These are phyloP conservation scores for Pedicia rivosa DNA, from an alignment of 2,888 invertebrate species.

Conservation along the genomic window DNA sequence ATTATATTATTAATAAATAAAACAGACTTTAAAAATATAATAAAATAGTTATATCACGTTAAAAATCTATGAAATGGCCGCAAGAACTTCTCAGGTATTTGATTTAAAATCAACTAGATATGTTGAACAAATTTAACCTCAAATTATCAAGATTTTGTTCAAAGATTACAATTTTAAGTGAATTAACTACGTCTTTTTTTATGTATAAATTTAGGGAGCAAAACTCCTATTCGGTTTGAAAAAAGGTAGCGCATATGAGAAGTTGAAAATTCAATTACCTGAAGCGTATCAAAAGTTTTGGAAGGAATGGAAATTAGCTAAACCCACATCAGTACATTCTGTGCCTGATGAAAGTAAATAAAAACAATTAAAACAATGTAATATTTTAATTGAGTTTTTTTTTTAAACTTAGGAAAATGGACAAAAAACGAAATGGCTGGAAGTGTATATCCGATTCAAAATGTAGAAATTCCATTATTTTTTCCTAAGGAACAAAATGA, in stretches of 20 bases:
- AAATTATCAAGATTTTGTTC: too few species aligned
- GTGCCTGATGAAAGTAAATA: constrained; percentile 43
- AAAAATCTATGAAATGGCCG: neutral
- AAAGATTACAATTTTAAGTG: too few species aligned
- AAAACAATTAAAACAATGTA: neutral
- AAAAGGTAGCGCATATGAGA: constrained; percentile 39
- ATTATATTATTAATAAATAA: too few species aligned
- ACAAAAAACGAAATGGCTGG: constrained; percentile 55
- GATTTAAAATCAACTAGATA: too few species aligned
- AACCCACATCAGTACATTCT: constrained; percentile 48
- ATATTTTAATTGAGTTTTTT: neutral
- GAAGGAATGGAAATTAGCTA: constrained; percentile 61
- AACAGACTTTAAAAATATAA: too few species aligned
- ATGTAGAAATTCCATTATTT: constrained; percentile 56
- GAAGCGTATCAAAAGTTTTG: constrained; percentile 74
- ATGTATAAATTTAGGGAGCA: constrained; percentile 18
- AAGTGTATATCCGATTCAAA: constrained; percentile 55
- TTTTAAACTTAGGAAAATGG: constrained; percentile 37
- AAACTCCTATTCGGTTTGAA: constrained; percentile 32
- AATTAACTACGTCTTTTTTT: neutral
- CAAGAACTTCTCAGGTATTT: constrained; percentile 2
- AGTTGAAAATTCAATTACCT: constrained; percentile 51
- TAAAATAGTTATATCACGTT: neutral
- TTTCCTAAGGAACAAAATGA: constrained; percentile 64
- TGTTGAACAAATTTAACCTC: too few species aligned